These are phyloP conservation scores for Brenthis ino DNA, from an alignment of 2,888 invertebrate genomes.

Conservation along the genomic window DNA sequence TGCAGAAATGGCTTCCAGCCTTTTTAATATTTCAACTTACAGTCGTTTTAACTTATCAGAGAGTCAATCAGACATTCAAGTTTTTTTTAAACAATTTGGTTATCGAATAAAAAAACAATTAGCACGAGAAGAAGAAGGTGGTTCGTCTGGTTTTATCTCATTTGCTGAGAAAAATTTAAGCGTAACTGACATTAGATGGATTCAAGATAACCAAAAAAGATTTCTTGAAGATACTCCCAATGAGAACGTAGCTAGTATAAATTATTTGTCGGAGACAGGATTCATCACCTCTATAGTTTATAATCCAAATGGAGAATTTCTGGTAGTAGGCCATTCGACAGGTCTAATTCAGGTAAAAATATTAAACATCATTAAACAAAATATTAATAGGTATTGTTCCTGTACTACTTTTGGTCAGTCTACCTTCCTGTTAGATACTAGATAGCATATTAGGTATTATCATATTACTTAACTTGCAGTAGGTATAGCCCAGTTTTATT, in stretches of 20 bases:
- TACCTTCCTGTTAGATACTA: too few relatives aligned
- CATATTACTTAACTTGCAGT: too few relatives aligned
- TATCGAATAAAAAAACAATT: conserved; percentile 56
- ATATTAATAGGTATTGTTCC: too few relatives aligned
- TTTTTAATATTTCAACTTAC: conserved; percentile 50
- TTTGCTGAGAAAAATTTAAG: conserved; percentile 56
- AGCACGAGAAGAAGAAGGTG: conserved; percentile 46
- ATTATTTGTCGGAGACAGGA: conserved; percentile 60
- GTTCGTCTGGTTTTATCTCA: conserved; percentile 50
- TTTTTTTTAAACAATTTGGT: conserved; percentile 59
- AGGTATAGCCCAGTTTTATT: too few relatives aligned
- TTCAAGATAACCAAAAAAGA: conserved; percentile 57
- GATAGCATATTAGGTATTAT: too few relatives aligned
- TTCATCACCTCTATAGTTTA: conserved; percentile 64
- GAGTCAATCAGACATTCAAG: conserved; percentile 55
- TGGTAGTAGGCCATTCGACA: conserved; percentile 75
- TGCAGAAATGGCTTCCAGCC: conserved; percentile 46
- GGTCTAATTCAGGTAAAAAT: conserved; percentile 78
- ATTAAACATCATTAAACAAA: too few relatives aligned
- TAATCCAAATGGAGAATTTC: conserved; percentile 63
- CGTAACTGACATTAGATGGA: conserved; percentile 51
- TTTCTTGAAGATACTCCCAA: conserved; percentile 63
- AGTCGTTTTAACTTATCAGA: conserved; percentile 57
- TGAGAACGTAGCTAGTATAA: conserved; percentile 45
- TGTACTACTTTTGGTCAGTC: too few relatives aligned